Evolutionary conservation across 2,888 invertebrate genomes (phyloP).

Genomic region (Tachina fera): DNA sequence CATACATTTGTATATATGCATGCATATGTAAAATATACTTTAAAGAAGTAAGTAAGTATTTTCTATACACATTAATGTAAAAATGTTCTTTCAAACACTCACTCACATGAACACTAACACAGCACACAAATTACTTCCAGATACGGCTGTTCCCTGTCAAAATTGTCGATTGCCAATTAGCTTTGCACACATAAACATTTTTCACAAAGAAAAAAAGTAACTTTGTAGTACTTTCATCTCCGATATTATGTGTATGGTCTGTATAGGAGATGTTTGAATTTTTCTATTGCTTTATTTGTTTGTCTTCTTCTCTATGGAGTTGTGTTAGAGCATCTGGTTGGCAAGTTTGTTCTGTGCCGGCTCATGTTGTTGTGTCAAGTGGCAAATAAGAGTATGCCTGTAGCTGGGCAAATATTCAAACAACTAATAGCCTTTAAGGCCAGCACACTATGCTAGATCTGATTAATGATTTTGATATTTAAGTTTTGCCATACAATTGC

Average conservation of each 20-base stretch:
- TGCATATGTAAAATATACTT: no score
- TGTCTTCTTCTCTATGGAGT: slow-evolving; percentile 32
- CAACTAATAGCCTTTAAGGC: slow-evolving; percentile 5
- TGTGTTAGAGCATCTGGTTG: slow-evolving; percentile 17
- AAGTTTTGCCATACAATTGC: no score
- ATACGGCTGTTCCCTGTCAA: background rate
- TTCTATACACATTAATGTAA: no score
- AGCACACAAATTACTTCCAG: background rate
- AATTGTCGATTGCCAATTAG: slow-evolving; percentile 25
- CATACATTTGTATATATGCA: no score
- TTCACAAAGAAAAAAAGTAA: background rate
- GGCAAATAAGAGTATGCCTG: slow-evolving; percentile 12
- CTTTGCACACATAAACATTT: background rate
- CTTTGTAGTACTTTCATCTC: background rate
- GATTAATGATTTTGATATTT: background rate
- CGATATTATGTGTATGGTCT: background rate
- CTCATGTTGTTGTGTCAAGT: slow-evolving; percentile 52
- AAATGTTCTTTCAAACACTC: no score
- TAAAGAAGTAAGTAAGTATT: no score
- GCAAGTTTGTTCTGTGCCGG: background rate
- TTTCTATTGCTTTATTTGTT: background rate
- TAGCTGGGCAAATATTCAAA: slow-evolving; percentile 55
- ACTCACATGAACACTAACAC: no score
- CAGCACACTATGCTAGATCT: background rate
- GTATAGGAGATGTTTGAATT: background rate